Evolutionary conservation across 2,888 invertebrate genomes (phyloP).

Genomic region (Branchipolynoe longqiensis): DNA sequence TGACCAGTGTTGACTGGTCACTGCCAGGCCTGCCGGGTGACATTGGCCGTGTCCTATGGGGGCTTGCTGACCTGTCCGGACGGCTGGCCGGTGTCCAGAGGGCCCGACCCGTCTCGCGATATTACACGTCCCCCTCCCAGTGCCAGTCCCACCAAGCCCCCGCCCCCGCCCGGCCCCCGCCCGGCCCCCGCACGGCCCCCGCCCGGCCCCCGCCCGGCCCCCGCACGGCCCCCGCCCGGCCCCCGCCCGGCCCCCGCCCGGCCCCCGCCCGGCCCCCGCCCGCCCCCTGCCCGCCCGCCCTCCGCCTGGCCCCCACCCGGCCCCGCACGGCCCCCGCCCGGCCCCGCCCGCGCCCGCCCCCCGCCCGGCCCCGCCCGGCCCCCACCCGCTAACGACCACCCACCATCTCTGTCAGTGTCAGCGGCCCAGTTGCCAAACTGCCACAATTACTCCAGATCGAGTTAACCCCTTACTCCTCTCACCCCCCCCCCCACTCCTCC

Average conservation of each 20-base stretch:
- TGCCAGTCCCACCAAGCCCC: too few relatives aligned
- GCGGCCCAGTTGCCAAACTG: constrained; percentile 42
- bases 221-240: background rate
- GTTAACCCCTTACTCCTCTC: constrained; percentile 14
- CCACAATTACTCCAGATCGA: constrained; percentile 50
- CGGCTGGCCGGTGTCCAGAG: constrained; percentile 41
- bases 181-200: too few relatives aligned
- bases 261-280: background rate
- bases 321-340: too few relatives aligned
- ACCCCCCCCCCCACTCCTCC: background rate
- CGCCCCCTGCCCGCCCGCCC: background rate
- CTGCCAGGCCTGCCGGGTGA: background rate
- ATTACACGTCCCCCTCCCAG: constrained; percentile 46
- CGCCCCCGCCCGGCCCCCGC: background rate
- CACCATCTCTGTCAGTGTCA: too few relatives aligned
- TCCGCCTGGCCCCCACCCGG: too few relatives aligned
- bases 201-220: too few relatives aligned
- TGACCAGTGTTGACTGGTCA: background rate
- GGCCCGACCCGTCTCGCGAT: constrained; percentile 35
- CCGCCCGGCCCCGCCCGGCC: too few relatives aligned
- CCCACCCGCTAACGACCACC: too few relatives aligned
- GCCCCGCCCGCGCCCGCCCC: too few relatives aligned
- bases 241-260: background rate
- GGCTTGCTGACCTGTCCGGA: background rate
- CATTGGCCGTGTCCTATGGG: background rate